phyloP scores from a whole-genome alignment of 2,113 vertebrate genomes.

The Helogale parvula region DNA sequence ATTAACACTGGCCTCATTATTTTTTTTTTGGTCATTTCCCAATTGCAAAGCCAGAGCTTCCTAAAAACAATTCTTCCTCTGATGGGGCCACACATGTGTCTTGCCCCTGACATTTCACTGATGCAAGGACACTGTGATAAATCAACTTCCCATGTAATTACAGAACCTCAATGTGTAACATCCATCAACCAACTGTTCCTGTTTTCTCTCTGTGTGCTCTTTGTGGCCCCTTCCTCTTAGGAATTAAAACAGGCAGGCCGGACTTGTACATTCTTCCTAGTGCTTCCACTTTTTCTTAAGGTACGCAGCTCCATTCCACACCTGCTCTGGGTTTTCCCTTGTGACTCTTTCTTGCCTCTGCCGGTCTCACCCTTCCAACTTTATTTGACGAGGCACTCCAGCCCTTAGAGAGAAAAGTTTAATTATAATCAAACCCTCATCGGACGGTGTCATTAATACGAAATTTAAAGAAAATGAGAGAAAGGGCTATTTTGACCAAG shows the following conservation, averaged over 20 bases:
- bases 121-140: constrained; percentile 74
- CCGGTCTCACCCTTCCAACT: background rate
- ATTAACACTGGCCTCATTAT: constrained; percentile 51
- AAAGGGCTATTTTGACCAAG: background rate
- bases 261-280: background rate
- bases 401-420: background rate
- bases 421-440: background rate
- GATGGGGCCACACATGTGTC: constrained; percentile 55
- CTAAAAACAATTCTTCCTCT: constrained; percentile 69
- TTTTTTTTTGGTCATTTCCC: constrained; percentile 53
- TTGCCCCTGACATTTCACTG: constrained; percentile 56
- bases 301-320: background rate
- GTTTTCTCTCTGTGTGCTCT: background rate
- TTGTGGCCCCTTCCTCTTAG: background rate
- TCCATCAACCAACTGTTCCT: constrained; percentile 67
- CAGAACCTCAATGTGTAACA: constrained; percentile 71
- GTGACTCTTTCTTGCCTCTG: background rate
- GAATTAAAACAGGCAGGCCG: background rate
- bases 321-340: background rate
- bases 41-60: constrained; percentile 48
- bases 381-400: background rate
- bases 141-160: constrained; percentile 78
- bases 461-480: constrained; percentile 31
- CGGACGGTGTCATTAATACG: constrained; percentile 35
- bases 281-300: background rate